Base-by-base conservation (phyloP, 2,113 vertebrate genomes). In the Anarrhichthys ocellatus region DNA sequence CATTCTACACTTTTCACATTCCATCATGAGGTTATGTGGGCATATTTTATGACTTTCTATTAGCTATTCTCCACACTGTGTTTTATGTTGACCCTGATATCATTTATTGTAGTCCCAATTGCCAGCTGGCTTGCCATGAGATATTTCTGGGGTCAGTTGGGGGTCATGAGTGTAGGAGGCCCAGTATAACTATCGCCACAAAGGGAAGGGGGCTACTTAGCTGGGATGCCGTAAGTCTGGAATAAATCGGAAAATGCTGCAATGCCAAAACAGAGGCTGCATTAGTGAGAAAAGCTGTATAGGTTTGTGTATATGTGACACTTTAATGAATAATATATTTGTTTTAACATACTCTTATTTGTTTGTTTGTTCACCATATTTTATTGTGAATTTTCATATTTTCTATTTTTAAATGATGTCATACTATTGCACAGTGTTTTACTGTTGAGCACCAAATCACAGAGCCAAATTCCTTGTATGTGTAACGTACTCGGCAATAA, bases 121-220 rank as follows among this genome's bases (percentile, higher is more conserved):
- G 76, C 61, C 73, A 91, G 70, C 68, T 87, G 65, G 82, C 52
- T 67, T 59, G 50, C 68, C 20, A 71, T 83, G 22, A 85, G 58
- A 82, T 4, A 64, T 75, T 17, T 76, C 11, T 62, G 15, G 71
- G 84, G 75, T 88, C 76, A 75, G 24, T 14, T 65, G 7, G 3
- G 13, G 70, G 72, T 86, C 70, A 65, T 36, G 14, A 80, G 70
- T 75, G 87, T 89, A 73, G 89, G 84, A 82, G 82, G 75, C 34
- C 38, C 7, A 13, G 50, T 62, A 34, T 38, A 64, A 48, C 22
- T 70, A 34, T 24, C 1, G 7, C n/a, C 61, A 81, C 17, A 32
- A 32, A 71, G 24, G 9, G 34, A 46, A 67, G 40, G 59, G 61
- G 63, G 32, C 32, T 52, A 52, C 22, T 73, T 67, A 42, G 70